Evolutionary conservation across 1,140 invertebrate species (phyloP).

Genomic region (Zaprionus lachaisei): DNA sequence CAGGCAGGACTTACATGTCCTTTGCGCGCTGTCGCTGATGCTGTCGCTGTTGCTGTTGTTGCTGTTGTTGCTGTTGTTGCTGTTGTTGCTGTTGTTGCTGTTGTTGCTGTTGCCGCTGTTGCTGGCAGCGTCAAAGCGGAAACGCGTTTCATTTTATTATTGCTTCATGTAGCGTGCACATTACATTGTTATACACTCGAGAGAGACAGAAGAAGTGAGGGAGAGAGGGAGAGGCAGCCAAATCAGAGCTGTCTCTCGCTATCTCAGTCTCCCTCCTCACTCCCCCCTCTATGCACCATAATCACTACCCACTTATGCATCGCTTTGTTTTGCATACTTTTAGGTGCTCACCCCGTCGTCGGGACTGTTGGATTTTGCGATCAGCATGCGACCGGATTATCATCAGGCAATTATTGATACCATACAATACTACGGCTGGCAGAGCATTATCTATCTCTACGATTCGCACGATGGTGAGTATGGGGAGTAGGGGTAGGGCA

Average conservation of each 20-base stretch:
- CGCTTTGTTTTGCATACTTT: slow-evolving; percentile 70
- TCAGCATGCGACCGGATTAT: slow-evolving; percentile 97
- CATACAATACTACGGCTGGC: slow-evolving; percentile 95
- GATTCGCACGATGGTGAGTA: slow-evolving; percentile 89
- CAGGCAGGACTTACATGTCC: slow-evolving; percentile 54
- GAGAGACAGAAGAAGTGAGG: background rate
- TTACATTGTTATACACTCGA: slow-evolving; percentile 69
- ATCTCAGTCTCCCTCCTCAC: background rate
- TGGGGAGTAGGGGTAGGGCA: background rate
- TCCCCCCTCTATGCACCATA: background rate
- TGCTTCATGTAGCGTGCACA: slow-evolving; percentile 81
- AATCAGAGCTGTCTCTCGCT: background rate
- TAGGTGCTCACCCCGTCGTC: slow-evolving; percentile 92
- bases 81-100: background rate
- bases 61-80: background rate
- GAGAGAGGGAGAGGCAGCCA: background rate
- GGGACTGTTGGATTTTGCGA: slow-evolving; percentile 93
- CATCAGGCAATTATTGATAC: slow-evolving; percentile 97
- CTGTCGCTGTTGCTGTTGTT: background rate
- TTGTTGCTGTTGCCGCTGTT: background rate
- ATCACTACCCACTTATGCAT: slow-evolving; percentile 28
- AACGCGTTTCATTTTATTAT: slow-evolving; percentile 83
- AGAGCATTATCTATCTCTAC: slow-evolving; percentile 96
- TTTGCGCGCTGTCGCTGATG: slow-evolving; percentile 22
- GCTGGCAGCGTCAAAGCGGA: slow-evolving; percentile 61